Conservation (phyloP, 1,140 invertebrate species). For the Radopholus similis region DNA sequence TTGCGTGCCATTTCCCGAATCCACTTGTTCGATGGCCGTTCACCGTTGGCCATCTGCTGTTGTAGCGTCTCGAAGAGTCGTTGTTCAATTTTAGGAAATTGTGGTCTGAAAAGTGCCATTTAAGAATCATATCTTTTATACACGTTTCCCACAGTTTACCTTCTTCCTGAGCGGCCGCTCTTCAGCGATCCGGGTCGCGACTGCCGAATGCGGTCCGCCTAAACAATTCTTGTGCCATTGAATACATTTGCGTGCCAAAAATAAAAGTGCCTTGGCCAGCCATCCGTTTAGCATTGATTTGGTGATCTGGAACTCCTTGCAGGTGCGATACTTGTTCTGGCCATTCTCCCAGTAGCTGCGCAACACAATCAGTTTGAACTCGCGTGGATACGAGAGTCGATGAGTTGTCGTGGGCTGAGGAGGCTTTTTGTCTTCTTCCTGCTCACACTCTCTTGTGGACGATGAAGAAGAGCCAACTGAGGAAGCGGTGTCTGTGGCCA, state of each 20-base stretch:
- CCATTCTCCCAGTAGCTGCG: constrained; percentile 46
- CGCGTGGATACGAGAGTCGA: constrained; percentile 44
- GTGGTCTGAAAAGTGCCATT: constrained; percentile 24
- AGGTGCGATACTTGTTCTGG: constrained; percentile 48
- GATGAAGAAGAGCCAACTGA: too few relatives aligned
- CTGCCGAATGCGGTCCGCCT: constrained; percentile 38
- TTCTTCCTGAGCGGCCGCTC: constrained; percentile 38
- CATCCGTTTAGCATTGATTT: constrained; percentile 37
- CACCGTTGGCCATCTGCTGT: constrained; percentile 24
- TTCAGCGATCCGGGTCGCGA: constrained; percentile 47
- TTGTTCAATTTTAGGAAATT: constrained; percentile 48
- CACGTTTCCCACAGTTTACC: not conserved
- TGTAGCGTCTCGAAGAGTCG: constrained; percentile 39
- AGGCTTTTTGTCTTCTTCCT: not conserved
- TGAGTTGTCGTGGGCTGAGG: constrained; percentile 9
- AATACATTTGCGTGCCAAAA: not conserved
- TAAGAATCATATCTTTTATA: not conserved
- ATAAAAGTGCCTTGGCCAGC: not conserved
- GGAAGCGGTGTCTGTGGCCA: too few relatives aligned
- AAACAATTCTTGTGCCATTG: constrained; percentile 1
- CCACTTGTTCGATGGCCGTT: constrained; percentile 38
- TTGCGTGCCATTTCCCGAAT: constrained; percentile 40
- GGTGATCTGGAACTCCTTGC: constrained; percentile 34
- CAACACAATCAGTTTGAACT: constrained; percentile 49
- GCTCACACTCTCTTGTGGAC: too few relatives aligned